Percentiles rank a stretch among this genome's conserved stretches.
Conservation (phyloP, 2,888 invertebrate genomes). For the Cremastinae sp. region DNA sequence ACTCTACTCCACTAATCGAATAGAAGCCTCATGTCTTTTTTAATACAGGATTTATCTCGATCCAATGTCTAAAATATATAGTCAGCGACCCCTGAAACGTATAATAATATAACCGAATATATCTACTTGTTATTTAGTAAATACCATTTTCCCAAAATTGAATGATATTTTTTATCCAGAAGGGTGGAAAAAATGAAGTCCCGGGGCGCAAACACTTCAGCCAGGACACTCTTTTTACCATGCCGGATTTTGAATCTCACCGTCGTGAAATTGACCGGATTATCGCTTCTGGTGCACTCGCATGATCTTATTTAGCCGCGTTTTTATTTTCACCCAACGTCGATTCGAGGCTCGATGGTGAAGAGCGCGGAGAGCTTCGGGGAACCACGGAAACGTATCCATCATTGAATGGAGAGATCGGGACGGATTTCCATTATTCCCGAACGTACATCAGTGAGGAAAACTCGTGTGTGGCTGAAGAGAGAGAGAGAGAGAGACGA, state of each 20-base stretch:
- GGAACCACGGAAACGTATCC: conserved; percentile 61
- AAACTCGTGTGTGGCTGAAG: too few species aligned
- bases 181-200: conserved; percentile 2
- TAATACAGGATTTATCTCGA: too few species aligned
- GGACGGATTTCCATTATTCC: conserved; percentile 63
- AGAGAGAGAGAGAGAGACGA: conserved; percentile 8
- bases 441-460: conserved; percentile 47
- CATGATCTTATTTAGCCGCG: not conserved
- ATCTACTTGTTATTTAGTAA: too few species aligned
- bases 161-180: too few species aligned
- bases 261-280: conserved; percentile 50
- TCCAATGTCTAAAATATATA: too few species aligned
- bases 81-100: too few species aligned
- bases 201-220: conserved; percentile 26
- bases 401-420: conserved; percentile 59
- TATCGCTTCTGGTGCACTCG: not conserved
- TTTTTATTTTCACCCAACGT: conserved; percentile 40
- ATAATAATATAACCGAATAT: too few species aligned
- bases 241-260: not conserved
- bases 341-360: too few species aligned
- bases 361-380: conserved; percentile 40
- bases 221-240: conserved; percentile 9
- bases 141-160: too few species aligned
- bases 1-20: too few species aligned
- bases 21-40: too few species aligned